Evolutionary conservation across 2,888 invertebrate species (phyloP), one percentile per base, ranked within the genome.

Genomic region (Acleris sparsana): DNA sequence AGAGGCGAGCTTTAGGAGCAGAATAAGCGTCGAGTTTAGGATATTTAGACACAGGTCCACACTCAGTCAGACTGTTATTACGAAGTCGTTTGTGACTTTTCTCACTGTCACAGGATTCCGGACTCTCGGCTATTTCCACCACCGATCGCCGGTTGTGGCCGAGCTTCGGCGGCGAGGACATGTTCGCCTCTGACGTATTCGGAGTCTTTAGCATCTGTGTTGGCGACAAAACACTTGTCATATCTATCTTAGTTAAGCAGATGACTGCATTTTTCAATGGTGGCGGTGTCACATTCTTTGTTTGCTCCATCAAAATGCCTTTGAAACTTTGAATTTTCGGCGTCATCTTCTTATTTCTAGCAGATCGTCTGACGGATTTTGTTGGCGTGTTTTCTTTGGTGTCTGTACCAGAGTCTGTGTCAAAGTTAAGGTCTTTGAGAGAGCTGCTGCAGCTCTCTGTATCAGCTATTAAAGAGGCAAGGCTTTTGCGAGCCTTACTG

Each of bases 391-490:
- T 93, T 69, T 93, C 92, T 80, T 92, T 93, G 0, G 91, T 86
- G 63, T 92, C 92, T 0, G 87, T 81, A 1, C 88, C 87, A 1
- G 93, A 92, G 69, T 93, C 93, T 0, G 92, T 83, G 69, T 93
- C 89, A 63, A 93, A 93, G 71, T 89, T 93, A 0, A 93, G 80
- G 71, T 92, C 93, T 85, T 93, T 92, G 9, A 93, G 71, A 4
- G 93, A 93, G 73, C 92, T 93, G 75, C 92, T 93, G 74, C 93
- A 93, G 73, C 92, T 93, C 70, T 93, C 93, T 2, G 92, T 88
- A 71, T 93, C 92, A 17, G 92, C 92, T 20, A 91, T 92, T 56
- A 92, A 85, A 70, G 85, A 88, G 56, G 90, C 90, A 5, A 92
- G 79, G 71, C 90, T 90, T 69, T 91, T 91, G 5, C 92, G 80